phyloP scores from a whole-genome alignment of 2,888 invertebrate species.

The Caenorhabditis plicata region DNA sequence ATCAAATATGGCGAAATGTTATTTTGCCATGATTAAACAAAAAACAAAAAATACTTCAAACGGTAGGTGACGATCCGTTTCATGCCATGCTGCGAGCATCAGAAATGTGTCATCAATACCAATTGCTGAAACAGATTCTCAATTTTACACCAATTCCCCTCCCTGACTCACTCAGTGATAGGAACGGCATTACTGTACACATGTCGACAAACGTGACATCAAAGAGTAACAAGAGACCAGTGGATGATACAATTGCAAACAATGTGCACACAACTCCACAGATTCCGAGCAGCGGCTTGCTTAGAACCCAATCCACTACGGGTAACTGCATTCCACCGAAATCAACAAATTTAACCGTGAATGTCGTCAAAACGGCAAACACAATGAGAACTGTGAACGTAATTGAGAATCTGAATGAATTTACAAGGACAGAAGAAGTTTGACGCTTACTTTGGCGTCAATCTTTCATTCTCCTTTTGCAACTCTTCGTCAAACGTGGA shows the following conservation, averaged over 20 bases:
- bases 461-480: constrained; percentile 49
- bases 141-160: background rate
- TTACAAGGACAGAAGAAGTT: background rate
- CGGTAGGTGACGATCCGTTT: constrained; percentile 74
- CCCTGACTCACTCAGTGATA: constrained; percentile 83
- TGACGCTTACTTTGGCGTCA: constrained; percentile 47
- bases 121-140: constrained; percentile 75
- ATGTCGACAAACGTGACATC: constrained; percentile 90
- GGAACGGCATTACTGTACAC: constrained; percentile 87
- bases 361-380: constrained; percentile 56
- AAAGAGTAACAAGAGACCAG: constrained; percentile 84
- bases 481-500: constrained; percentile 56
- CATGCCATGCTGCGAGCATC: constrained; percentile 89
- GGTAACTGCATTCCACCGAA: constrained; percentile 17
- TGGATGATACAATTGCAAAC: constrained; percentile 84
- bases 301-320: constrained; percentile 85
- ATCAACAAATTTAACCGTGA: constrained; percentile 46
- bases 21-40: background rate
- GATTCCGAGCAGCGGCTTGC: constrained; percentile 73
- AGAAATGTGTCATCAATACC: constrained; percentile 94
- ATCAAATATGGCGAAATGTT: too few species aligned
- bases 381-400: constrained; percentile 55
- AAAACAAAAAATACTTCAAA: constrained; percentile 65
- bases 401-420: constrained; percentile 47
- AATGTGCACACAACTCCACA: constrained; percentile 50